Conservation (phyloP, 2,888 invertebrate species). For the Epinotia demarniana region DNA sequence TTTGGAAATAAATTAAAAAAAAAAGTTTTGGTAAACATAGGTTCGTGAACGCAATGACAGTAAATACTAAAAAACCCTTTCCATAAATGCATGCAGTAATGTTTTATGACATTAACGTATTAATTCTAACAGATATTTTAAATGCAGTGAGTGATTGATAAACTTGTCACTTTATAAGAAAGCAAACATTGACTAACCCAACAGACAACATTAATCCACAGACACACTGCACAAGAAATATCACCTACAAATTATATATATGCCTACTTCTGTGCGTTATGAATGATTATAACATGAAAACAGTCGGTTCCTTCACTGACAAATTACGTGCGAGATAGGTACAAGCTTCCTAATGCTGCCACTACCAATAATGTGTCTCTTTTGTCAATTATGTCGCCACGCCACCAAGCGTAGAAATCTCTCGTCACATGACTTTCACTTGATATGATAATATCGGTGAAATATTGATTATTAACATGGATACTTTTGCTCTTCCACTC, state of each 20-base stretch:
- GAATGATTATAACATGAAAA: background rate
- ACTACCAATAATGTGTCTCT: slow-evolving; percentile 9
- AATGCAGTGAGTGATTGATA: too few species aligned
- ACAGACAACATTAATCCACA: too few species aligned
- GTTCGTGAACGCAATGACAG: too few species aligned
- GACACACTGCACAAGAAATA: background rate
- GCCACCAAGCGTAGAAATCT: background rate
- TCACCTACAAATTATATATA: background rate
- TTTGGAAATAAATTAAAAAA: too few species aligned
- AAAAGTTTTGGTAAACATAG: too few species aligned
- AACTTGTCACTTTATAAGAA: too few species aligned
- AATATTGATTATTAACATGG: slow-evolving; percentile 49
- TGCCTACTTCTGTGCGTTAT: background rate
- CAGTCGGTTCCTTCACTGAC: background rate
- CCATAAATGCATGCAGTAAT: too few species aligned
- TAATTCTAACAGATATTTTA: too few species aligned
- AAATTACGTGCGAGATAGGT: slow-evolving; percentile 8
- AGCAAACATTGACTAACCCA: too few species aligned
- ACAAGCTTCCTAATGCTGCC: slow-evolving; percentile 12
- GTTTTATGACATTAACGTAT: too few species aligned
- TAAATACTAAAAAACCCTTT: too few species aligned
- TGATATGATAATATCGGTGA: slow-evolving; percentile 48
- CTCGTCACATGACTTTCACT: slow-evolving; percentile 51
- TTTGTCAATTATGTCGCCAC: background rate
- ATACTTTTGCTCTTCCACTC: slow-evolving; percentile 49